Percentiles rank a stretch among this genome's conserved stretches.
Conservation (phyloP, 1,140 invertebrate genomes). For the Zaprionus vittiger region DNA sequence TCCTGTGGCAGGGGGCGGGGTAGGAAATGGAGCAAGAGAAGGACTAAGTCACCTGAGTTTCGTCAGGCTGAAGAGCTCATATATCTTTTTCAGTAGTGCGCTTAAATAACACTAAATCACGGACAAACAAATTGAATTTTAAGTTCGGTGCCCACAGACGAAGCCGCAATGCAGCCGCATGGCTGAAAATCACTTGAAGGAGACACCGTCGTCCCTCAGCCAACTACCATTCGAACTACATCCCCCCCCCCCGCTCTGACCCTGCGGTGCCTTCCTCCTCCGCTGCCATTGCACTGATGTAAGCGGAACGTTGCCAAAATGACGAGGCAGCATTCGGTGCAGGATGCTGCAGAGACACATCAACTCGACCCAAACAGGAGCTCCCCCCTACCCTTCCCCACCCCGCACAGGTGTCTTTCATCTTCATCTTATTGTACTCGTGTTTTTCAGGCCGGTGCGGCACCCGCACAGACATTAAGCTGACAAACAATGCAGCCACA, state of each 20-base stretch:
- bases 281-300: neutral
- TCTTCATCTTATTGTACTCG: slow-evolving; percentile 77
- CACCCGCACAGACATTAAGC: slow-evolving; percentile 69
- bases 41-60: slow-evolving; percentile 24
- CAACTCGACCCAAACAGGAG: slow-evolving; percentile 6
- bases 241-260: no score
- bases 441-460: slow-evolving; percentile 51
- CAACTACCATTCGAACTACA: no score
- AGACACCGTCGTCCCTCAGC: slow-evolving; percentile 14
- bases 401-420: slow-evolving; percentile 71
- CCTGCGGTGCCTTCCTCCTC: neutral
- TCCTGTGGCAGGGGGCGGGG: neutral
- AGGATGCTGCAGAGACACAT: slow-evolving; percentile 15
- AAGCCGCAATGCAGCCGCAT: slow-evolving; percentile 72
- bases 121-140: slow-evolving; percentile 81
- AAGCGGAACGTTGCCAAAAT: slow-evolving; percentile 68
- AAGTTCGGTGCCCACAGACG: slow-evolving; percentile 68
- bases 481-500: slow-evolving; percentile 75
- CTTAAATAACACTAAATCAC: slow-evolving; percentile 82
- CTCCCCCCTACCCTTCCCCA: neutral
- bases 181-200: slow-evolving; percentile 75
- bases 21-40: neutral
- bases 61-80: slow-evolving; percentile 63
- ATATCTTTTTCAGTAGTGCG: slow-evolving; percentile 74
- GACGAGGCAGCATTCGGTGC: slow-evolving; percentile 60